Percentiles rank a stretch among this genome's conserved stretches.
Evolutionary conservation across 2,888 invertebrate genomes (phyloP).

Genomic region (Tethea ocularis): DNA sequence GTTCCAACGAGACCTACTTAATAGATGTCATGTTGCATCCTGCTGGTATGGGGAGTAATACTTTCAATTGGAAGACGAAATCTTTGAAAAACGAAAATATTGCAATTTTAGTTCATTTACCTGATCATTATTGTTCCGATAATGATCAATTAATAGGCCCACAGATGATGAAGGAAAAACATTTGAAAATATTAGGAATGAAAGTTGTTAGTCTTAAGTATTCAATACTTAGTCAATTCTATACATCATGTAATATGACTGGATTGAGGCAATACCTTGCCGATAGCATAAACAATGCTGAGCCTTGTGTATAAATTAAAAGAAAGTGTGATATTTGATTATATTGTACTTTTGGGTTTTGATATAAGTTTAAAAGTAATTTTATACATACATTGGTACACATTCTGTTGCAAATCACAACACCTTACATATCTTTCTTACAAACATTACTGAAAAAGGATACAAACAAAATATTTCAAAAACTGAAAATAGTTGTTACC

Average conservation of each 20-base stretch:
- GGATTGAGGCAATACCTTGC: constrained; percentile 80
- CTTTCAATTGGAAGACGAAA: constrained; percentile 73
- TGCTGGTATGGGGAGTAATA: constrained; percentile 57
- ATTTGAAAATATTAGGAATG: constrained; percentile 85
- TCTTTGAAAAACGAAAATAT: constrained; percentile 71
- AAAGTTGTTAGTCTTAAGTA: constrained; percentile 85
- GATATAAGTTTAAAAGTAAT: constrained; percentile 14
- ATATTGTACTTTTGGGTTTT: neutral
- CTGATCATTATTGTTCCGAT: constrained; percentile 86
- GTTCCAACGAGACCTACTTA: constrained; percentile 83
- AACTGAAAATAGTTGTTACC: too few species aligned
- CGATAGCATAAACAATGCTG: constrained; percentile 66
- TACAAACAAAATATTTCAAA: too few species aligned
- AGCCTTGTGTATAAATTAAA: constrained; percentile 36
- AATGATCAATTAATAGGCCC: constrained; percentile 83
- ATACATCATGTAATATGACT: constrained; percentile 69
- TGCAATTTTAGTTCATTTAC: constrained; percentile 85
- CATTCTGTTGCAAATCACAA: too few species aligned
- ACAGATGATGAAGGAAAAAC: constrained; percentile 85
- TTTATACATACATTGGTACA: constrained; percentile 8
- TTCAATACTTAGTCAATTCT: constrained; percentile 73
- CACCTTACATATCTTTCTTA: too few species aligned
- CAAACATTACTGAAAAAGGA: too few species aligned
- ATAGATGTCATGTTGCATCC: constrained; percentile 85
- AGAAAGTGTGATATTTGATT: neutral